Conservation (phyloP, 1,140 invertebrate species). For the Drosophila virilis region DNA sequence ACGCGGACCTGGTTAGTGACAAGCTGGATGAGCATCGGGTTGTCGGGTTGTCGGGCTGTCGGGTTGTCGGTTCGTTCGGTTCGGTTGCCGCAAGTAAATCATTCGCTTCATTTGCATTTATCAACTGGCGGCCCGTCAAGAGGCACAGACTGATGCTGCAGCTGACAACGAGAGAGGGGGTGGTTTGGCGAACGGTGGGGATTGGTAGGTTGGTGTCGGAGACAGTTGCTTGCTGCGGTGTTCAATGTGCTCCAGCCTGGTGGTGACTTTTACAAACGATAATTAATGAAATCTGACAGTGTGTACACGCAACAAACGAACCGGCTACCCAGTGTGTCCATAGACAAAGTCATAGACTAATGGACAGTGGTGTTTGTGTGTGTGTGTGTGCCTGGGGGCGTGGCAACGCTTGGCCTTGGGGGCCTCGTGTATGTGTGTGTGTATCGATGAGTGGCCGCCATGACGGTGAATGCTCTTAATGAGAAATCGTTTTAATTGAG, state of each 20-base stretch:
- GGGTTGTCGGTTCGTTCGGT: background rate
- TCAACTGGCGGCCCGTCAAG: conserved; percentile 27
- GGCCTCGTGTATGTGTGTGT: background rate
- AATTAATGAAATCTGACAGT: conserved; percentile 83
- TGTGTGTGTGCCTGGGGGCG: background rate
- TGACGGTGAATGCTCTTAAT: conserved; percentile 77
- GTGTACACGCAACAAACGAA: conserved; percentile 23
- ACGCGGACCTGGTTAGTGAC: conserved; percentile 4
- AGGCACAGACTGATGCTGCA: conserved; percentile 4
- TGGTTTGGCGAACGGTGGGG: background rate
- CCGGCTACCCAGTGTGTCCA: conserved; percentile 1
- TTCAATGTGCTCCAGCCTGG: conserved; percentile 33
- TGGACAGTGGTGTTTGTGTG: background rate
- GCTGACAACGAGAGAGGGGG: background rate
- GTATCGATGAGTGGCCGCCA: conserved; percentile 70
- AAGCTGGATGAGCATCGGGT: background rate
- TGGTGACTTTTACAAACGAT: conserved; percentile 80
- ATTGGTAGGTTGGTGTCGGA: too few species aligned
- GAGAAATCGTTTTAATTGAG: conserved; percentile 84
- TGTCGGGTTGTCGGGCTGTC: too few species aligned
- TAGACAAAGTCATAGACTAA: conserved; percentile 18
- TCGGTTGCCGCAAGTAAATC: conserved; percentile 48
- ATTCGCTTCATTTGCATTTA: conserved; percentile 65
- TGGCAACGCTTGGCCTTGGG: conserved; percentile 5
- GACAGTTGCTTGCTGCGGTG: background rate